Conservation (phyloP, 2,888 invertebrate genomes). For the Syrista parreyssii region DNA sequence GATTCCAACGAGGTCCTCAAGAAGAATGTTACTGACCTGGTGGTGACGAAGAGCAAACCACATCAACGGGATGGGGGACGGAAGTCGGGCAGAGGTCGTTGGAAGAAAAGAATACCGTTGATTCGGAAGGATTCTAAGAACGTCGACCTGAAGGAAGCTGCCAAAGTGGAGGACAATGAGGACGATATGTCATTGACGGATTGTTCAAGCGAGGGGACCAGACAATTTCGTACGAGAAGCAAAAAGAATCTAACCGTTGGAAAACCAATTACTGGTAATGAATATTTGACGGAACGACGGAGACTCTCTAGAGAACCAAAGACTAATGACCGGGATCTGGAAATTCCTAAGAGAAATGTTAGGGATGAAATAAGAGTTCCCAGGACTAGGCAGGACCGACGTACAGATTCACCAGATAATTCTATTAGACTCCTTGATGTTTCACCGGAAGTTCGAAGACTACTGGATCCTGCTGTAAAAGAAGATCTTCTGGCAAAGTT, state of each 20-base stretch:
- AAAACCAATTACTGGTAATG: background rate
- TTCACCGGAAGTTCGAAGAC: slow-evolving; percentile 44
- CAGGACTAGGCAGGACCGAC: slow-evolving; percentile 27
- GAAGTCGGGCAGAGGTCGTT: slow-evolving; percentile 4
- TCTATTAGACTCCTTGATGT: slow-evolving; percentile 34
- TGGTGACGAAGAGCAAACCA: slow-evolving; percentile 10
- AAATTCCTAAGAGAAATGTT: slow-evolving; percentile 3
- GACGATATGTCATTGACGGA: background rate
- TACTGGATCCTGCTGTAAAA: slow-evolving; percentile 28
- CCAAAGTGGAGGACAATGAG: background rate
- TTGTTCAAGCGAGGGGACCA: background rate
- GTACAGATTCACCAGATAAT: slow-evolving; percentile 28
- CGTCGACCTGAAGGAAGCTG: background rate
- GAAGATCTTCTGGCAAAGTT: slow-evolving; percentile 39
- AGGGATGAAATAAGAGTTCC: slow-evolving; percentile 36
- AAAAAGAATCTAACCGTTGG: slow-evolving; percentile 17
- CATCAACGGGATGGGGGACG: slow-evolving; percentile 16
- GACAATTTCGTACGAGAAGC: slow-evolving; percentile 18
- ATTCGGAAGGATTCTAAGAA: slow-evolving; percentile 2
- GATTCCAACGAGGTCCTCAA: slow-evolving; percentile 28
- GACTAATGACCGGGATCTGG: background rate
- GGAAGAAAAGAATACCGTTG: slow-evolving; percentile 25
- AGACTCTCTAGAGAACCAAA: background rate
- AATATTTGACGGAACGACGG: background rate
- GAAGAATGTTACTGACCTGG: slow-evolving; percentile 25